Evolutionary conservation across 1,140 invertebrate species (phyloP).

Genomic region (Nylanderia fulva): DNA sequence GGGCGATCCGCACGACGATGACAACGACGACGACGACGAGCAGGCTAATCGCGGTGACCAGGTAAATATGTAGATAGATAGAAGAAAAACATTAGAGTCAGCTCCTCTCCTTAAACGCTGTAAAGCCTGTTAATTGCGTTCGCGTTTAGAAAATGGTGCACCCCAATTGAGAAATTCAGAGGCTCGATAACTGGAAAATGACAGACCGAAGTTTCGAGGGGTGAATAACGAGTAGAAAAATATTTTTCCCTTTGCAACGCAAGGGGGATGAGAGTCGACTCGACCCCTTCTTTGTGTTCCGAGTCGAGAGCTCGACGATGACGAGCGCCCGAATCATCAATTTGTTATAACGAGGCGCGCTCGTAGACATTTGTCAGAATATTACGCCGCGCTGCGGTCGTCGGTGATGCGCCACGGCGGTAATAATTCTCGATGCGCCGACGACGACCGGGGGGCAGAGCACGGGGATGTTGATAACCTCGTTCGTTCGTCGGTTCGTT

Average conservation of each 20-base stretch:
- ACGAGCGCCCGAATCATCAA: constrained; percentile 50
- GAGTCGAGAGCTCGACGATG: not conserved
- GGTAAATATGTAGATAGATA: not conserved
- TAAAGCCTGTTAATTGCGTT: constrained; percentile 52
- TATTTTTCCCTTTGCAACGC: not conserved
- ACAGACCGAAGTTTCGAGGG: not conserved
- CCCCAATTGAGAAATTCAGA: constrained; percentile 33
- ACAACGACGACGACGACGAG: constrained; percentile 18
- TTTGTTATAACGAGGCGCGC: constrained; percentile 56
- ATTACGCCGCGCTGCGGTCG: constrained; percentile 53
- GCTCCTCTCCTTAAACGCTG: not conserved
- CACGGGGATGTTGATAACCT: constrained; percentile 38
- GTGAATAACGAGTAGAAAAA: not conserved
- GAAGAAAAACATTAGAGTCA: constrained; percentile 40
- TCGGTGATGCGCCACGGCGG: constrained; percentile 49
- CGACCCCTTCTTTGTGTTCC: constrained; percentile 15
- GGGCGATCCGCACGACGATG: constrained; percentile 12
- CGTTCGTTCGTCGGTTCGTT: constrained; percentile 36
- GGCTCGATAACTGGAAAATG: constrained; percentile 7
- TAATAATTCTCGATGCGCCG: constrained; percentile 57
- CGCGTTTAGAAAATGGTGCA: constrained; percentile 3
- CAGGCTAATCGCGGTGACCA: constrained; percentile 28
- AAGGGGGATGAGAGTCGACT: not conserved
- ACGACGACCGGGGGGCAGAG: constrained; percentile 49
- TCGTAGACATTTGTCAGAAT: constrained; percentile 62